phyloP scores from a whole-genome alignment of 2,113 vertebrate species.

The Oryzias celebensis region DNA sequence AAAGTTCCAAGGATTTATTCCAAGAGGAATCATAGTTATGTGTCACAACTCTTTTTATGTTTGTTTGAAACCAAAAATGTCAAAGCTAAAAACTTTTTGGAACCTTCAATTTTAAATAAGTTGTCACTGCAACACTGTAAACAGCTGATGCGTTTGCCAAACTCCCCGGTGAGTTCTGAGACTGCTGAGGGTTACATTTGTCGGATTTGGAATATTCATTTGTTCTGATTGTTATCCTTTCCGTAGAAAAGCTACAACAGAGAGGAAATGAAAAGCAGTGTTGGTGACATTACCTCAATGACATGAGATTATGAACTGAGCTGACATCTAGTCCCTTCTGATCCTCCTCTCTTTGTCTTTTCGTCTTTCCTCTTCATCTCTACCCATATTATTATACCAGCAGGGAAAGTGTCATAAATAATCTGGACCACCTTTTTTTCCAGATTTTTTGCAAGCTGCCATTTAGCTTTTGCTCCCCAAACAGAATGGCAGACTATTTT shows the following conservation, averaged over 20 bases:
- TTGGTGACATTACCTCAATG: conserved; percentile 46
- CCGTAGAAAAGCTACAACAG: conserved; percentile 33
- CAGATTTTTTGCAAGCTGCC: conserved; percentile 50
- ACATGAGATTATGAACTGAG: conserved; percentile 50
- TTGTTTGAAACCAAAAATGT: too few relatives aligned
- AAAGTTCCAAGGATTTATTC: too few relatives aligned
- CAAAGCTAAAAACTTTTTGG: too few relatives aligned
- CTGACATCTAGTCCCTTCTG: conserved; percentile 27
- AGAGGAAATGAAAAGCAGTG: conserved; percentile 34
- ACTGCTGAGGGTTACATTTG: too few relatives aligned
- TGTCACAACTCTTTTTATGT: too few relatives aligned
- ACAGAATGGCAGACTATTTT: conserved; percentile 65
- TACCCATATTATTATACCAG: conserved; percentile 34
- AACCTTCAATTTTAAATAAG: too few relatives aligned
- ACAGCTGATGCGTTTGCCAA: too few relatives aligned
- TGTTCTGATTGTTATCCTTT: conserved; percentile 28
- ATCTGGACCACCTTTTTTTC: conserved; percentile 28
- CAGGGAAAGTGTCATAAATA: conserved; percentile 57
- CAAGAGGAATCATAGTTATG: too few relatives aligned
- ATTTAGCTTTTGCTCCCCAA: conserved; percentile 63
- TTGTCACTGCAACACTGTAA: too few relatives aligned
- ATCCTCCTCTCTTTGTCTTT: conserved; percentile 1
- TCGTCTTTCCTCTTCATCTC: conserved; percentile 3
- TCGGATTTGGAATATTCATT: not conserved
- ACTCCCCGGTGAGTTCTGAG: too few relatives aligned